Percentiles rank a stretch among this genome's conserved stretches.
phyloP scores from a whole-genome alignment of 2,113 vertebrate species.

The Erythrocebus patas region DNA sequence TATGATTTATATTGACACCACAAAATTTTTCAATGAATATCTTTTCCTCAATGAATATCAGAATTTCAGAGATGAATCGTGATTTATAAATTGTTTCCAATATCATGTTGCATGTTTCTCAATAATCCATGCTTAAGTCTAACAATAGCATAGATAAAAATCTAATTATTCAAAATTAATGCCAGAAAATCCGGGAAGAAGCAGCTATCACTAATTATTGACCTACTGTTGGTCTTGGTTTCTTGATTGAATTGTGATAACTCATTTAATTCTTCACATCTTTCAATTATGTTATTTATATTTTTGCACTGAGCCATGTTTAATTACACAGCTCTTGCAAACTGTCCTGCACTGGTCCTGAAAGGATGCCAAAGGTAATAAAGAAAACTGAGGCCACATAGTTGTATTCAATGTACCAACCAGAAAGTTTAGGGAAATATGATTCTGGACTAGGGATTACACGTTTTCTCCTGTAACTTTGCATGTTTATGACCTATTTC shows the following conservation, averaged over 20 bases:
- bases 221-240: constrained; percentile 1
- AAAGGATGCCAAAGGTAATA: background rate
- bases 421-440: background rate
- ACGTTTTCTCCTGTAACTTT: background rate
- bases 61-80: background rate
- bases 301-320: background rate
- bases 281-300: constrained; percentile 2
- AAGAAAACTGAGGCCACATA: background rate
- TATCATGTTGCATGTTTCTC: constrained; percentile 5
- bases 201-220: constrained; percentile 27
- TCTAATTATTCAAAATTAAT: constrained; percentile 23
- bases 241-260: background rate
- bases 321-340: background rate
- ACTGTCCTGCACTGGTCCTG: background rate
- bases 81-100: background rate
- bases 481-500: background rate
- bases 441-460: background rate
- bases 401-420: background rate
- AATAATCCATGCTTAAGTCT: constrained; percentile 27
- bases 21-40: background rate
- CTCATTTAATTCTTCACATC: constrained; percentile 22
- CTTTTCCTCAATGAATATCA: constrained; percentile 32
- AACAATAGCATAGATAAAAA: constrained; percentile 30
- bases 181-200: background rate
- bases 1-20: background rate